Base-by-base conservation (phyloP, 2,888 invertebrate species). In the Xylocampa areola region DNA sequence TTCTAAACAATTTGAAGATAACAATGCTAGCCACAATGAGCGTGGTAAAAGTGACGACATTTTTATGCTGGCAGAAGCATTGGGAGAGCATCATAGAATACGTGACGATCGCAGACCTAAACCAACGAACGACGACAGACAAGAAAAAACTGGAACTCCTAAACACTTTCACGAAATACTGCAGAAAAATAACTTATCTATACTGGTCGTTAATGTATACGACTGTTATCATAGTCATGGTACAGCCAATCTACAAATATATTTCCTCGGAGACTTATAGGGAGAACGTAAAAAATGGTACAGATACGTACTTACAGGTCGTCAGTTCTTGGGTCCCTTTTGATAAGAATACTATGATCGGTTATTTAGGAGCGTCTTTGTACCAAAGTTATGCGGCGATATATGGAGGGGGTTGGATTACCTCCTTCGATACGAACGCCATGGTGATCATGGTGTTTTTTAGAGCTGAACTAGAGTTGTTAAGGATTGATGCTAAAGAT, bases 241-340 rank as follows among this genome's bases (percentile, higher is more conserved):
- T 73, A 0, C 88, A 88, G 33, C 93, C 93, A 0, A 63, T 91
- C 8, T 75, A 81, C 7, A 91, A 88, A 57, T 91, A 82, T 55
- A 47, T 82, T 1, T 66, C 79, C 0, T 88, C 86, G 0, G 59
- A 74, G 33, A 70, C 39, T 0, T 93, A 92, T 17, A 85, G 89
- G 58, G 68, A 66, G 0, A 86, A 80, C 41, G 82, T 89, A 0
- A 81, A 44, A 37, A 87, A 84, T 64, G 91, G 92, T 0, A 82
- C 82, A 0, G 86, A 85, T 1, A 54, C 72, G 0, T 92, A 91
- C 10, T 60, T 86, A 0, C 84, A 90, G 74, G 88, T 92, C 0
- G 89, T 91, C 0, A 92, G 90, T 33, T 91, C 92, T 1, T 93
- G 92, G 92, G 88, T 91, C 0, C 92, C 93, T 0, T 92, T 91